A percentile compares a stretch with the other conserved stretches of the same genome.
Conservation (phyloP, 2,113 vertebrate species). For the Synchiropus splendidus region DNA sequence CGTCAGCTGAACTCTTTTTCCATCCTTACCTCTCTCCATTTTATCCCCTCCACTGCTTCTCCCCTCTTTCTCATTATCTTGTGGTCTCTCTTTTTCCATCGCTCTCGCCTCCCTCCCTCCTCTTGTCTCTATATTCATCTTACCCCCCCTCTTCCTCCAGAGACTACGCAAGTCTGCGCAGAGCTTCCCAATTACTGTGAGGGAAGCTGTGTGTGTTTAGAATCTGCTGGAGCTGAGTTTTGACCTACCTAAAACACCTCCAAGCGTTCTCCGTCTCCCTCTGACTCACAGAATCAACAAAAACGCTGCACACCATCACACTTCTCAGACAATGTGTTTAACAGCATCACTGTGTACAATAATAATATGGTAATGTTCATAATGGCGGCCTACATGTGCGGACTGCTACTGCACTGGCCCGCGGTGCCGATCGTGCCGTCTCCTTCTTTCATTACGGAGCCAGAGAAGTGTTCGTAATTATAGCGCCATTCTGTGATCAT, state of each 20-base stretch:
- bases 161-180: slow-evolving; percentile 51
- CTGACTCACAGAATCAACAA: slow-evolving; percentile 53
- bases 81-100: slow-evolving; percentile 38
- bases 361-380: slow-evolving; percentile 17
- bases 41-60: slow-evolving; percentile 24
- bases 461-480: too few species aligned
- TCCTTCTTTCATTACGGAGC: too few species aligned
- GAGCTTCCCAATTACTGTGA: slow-evolving; percentile 58
- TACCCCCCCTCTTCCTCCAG: slow-evolving; percentile 24
- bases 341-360: neutral
- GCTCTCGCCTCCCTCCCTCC: slow-evolving; percentile 15
- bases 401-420: neutral
- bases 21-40: slow-evolving; percentile 22
- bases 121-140: slow-evolving; percentile 42
- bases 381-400: slow-evolving; percentile 7
- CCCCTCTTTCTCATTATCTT: slow-evolving; percentile 37
- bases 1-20: slow-evolving; percentile 32
- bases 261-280: slow-evolving; percentile 44
- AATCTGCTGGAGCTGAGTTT: slow-evolving; percentile 32
- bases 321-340: neutral
- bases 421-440: too few species aligned
- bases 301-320: slow-evolving; percentile 19
- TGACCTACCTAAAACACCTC: slow-evolving; percentile 57
- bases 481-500: too few species aligned
- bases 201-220: slow-evolving; percentile 31